Evolutionary conservation across 2,888 invertebrate genomes (phyloP).

Genomic region (Papilio protenor): DNA sequence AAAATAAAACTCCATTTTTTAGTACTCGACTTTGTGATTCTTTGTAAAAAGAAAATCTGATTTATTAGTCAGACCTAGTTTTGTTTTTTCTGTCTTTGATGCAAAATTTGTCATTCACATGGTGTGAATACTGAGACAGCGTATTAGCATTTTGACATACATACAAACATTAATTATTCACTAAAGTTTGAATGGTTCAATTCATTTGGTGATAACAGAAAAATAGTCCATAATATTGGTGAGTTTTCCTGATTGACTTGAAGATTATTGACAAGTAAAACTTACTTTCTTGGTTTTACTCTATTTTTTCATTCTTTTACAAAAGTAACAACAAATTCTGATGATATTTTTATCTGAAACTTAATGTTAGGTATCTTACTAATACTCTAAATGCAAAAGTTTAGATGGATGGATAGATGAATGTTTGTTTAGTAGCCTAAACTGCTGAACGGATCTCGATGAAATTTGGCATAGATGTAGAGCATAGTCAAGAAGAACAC

Average conservation of each 20-base stretch:
- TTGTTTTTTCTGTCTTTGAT: conserved; percentile 37
- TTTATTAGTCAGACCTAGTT: conserved; percentile 42
- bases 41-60: conserved; percentile 43
- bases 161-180: neutral
- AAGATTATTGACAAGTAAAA: too few species aligned
- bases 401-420: too few species aligned
- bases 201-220: neutral
- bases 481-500: too few species aligned
- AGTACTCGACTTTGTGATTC: conserved; percentile 32
- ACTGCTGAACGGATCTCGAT: too few species aligned
- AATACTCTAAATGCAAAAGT: too few species aligned
- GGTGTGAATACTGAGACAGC: neutral
- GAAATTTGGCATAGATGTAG: too few species aligned
- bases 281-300: too few species aligned
- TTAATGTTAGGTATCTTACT: too few species aligned
- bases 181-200: neutral
- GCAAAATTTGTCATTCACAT: conserved; percentile 13
- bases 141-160: conserved; percentile 7
- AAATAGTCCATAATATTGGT: too few species aligned
- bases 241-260: too few species aligned
- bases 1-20: conserved; percentile 11
- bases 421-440: too few species aligned
- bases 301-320: too few species aligned
- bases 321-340: neutral
- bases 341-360: neutral